Conservation (phyloP, 2,113 vertebrate genomes). For the Vireo altiloquus region DNA sequence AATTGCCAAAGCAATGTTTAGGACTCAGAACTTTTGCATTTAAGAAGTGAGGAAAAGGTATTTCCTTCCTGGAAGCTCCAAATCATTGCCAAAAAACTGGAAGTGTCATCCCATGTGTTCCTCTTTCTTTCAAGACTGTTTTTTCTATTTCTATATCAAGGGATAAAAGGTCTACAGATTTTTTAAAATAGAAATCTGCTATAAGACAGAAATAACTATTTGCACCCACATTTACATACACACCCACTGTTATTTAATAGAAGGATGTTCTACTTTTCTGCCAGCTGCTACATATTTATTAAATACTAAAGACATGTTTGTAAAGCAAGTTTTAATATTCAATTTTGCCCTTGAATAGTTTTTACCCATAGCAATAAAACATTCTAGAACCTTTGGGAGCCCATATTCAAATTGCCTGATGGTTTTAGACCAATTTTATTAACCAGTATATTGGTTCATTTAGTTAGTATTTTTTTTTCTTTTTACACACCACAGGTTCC, state of each 20-base stretch:
- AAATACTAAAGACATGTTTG: conserved; percentile 56
- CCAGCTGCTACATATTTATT: conserved; percentile 56
- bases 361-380: conserved; percentile 51
- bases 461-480: not conserved
- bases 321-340: conserved; percentile 61
- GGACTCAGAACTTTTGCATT: not conserved
- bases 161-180: conserved; percentile 25
- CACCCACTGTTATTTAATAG: not conserved
- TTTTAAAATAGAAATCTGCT: conserved; percentile 25
- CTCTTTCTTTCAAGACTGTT: conserved; percentile 4
- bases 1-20: not conserved
- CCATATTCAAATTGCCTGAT: conserved; percentile 51
- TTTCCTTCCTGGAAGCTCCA: not conserved
- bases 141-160: conserved; percentile 22
- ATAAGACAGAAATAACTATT: not conserved
- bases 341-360: conserved; percentile 68
- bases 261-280: conserved; percentile 2
- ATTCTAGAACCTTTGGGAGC: conserved; percentile 31
- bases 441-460: conserved; percentile 38
- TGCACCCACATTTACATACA: not conserved
- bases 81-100: not conserved
- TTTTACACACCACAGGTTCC: conserved; percentile 28
- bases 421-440: conserved; percentile 44
- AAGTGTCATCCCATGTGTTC: not conserved
- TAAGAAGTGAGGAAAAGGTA: not conserved